phyloP scores from a whole-genome alignment of 1,140 invertebrate genomes.

The Lepeophtheirus salmonis region DNA sequence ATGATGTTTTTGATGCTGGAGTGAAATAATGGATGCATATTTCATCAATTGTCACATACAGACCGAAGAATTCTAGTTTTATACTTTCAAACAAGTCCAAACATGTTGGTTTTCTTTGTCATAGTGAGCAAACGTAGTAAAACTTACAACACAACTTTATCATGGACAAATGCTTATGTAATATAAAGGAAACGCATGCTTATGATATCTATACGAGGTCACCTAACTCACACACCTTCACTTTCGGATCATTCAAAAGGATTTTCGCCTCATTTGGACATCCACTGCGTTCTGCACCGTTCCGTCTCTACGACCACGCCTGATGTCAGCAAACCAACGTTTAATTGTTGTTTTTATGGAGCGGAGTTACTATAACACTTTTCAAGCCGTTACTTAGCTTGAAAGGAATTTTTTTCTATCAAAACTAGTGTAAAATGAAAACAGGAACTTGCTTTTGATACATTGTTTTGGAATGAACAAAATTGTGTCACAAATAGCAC shows the following conservation, averaged over 20 bases:
- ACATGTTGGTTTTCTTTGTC: not conserved
- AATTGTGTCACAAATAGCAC: not conserved
- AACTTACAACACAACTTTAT: not conserved
- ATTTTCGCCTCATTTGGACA: not conserved
- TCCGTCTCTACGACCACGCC: not conserved
- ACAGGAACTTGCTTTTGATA: not conserved
- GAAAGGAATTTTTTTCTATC: not conserved
- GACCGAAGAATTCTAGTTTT: not conserved
- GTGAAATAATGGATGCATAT: not conserved
- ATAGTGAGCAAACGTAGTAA: not conserved
- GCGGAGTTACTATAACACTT: not conserved
- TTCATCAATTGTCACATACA: not conserved
- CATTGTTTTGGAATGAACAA: not conserved
- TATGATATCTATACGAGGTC: not conserved
- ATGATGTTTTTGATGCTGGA: not conserved
- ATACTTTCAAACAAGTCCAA: not conserved
- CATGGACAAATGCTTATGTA: not conserved
- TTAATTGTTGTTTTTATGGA: not conserved
- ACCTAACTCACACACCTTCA: not conserved
- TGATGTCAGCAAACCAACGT: not conserved
- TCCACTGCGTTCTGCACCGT: not conserved
- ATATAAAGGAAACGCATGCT: not conserved
- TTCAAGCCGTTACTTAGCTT: not conserved
- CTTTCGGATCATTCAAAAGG: not conserved
- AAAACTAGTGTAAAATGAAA: not conserved